phyloP scores from a whole-genome alignment of 2,888 invertebrate genomes.

The Lapara coniferarum region DNA sequence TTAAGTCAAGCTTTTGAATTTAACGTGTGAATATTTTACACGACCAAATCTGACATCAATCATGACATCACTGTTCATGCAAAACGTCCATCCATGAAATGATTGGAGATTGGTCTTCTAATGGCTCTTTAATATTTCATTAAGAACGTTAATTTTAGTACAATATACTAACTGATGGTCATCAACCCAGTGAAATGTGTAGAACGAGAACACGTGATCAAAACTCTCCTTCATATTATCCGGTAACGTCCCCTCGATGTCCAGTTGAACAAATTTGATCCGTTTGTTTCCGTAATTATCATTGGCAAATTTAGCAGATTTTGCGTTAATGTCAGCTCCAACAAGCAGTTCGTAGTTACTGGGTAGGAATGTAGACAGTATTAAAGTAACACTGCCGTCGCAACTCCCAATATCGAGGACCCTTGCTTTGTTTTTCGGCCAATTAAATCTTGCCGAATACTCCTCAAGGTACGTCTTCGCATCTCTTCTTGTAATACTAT shows the following conservation, averaged over 20 bases:
- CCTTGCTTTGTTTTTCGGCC: conserved; percentile 13
- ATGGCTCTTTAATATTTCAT: background rate
- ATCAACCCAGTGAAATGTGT: conserved; percentile 29
- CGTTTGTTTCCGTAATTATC: conserved; percentile 13
- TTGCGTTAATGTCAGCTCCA: conserved; percentile 25
- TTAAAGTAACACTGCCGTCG: conserved; percentile 32
- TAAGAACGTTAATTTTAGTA: background rate
- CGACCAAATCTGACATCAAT: no score
- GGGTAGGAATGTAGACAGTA: conserved; percentile 26
- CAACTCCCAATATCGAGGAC: conserved; percentile 32
- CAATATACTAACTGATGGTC: conserved; percentile 28
- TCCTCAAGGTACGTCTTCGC: conserved; percentile 12
- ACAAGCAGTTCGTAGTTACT: conserved; percentile 14
- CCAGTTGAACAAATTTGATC: conserved; percentile 17
- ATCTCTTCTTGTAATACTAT: conserved; percentile 18
- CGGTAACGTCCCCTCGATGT: conserved; percentile 25
- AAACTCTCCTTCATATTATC: conserved; percentile 22
- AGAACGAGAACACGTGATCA: conserved; percentile 29
- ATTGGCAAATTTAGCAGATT: conserved; percentile 22
- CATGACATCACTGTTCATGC: no score
- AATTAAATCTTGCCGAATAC: conserved; percentile 24
- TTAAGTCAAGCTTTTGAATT: no score
- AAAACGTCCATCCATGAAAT: no score
- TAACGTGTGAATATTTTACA: no score
- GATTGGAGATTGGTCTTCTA: no score